Conservation (phyloP, 2,113 vertebrate species). For the Spermophilus dauricus region DNA sequence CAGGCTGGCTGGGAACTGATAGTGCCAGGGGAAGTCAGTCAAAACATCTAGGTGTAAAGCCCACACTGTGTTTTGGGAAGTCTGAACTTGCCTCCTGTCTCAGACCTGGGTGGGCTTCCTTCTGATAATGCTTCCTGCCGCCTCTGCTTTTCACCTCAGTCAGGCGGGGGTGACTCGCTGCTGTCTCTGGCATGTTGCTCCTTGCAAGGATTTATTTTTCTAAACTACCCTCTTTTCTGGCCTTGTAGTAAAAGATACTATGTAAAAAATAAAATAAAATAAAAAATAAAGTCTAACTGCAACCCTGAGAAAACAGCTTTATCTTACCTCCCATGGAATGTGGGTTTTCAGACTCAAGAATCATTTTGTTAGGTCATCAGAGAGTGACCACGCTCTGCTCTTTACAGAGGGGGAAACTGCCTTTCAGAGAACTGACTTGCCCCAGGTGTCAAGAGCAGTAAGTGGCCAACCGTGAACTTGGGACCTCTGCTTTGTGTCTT, state of each 20-base stretch:
- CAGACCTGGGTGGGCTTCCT: neutral
- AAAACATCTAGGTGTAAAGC: constrained; percentile 48
- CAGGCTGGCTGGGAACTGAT: neutral
- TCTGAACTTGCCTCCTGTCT: neutral
- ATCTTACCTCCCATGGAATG: neutral
- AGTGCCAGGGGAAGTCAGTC: constrained; percentile 36
- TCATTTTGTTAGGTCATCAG: neutral
- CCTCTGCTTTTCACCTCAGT: neutral
- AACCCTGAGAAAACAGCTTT: neutral
- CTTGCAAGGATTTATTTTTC: neutral
- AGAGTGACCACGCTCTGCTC: neutral
- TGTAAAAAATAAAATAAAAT: too few species aligned
- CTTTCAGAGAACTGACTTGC: neutral
- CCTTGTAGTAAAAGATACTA: neutral
- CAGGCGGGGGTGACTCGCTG: neutral
- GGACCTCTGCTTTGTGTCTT: neutral
- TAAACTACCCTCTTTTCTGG: neutral
- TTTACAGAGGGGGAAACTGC: neutral
- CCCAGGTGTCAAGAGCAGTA: accelerated
- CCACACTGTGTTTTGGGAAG: constrained; percentile 40
- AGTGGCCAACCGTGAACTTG: neutral
- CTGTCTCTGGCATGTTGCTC: neutral
- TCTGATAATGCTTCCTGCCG: neutral
- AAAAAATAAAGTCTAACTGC: neutral
- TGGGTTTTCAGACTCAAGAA: neutral